Evolutionary conservation across 2,113 vertebrate species (phyloP).

Genomic region (Fregetta grallaria): DNA sequence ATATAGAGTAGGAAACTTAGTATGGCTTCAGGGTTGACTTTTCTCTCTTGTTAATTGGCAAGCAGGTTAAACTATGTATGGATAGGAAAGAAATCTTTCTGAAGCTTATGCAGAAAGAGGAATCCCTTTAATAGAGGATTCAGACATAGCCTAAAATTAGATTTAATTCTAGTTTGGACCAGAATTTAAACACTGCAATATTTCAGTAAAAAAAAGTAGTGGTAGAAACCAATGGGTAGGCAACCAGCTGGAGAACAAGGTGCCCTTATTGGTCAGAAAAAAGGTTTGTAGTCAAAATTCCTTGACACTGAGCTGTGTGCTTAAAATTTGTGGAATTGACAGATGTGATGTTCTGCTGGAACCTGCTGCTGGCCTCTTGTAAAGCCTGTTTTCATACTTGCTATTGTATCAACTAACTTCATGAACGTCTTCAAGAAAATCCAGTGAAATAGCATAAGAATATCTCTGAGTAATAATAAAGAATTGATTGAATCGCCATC

Average conservation of each 20-base stretch:
- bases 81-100: not conserved
- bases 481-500: not conserved
- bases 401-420: not conserved
- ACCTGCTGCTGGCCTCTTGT: not conserved
- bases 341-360: not conserved
- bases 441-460: not conserved
- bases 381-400: not conserved
- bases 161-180: not conserved
- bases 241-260: not conserved
- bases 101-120: not conserved
- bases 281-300: not conserved
- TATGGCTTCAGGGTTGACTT: not conserved
- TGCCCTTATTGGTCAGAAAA: not conserved
- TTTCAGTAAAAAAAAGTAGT: not conserved
- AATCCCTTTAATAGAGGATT: not conserved
- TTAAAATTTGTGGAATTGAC: not conserved
- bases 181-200: not conserved
- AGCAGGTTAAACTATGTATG: not conserved
- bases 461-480: not conserved
- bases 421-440: not conserved
- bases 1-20: not conserved
- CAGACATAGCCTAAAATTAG: not conserved
- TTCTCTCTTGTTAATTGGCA: not conserved
- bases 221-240: not conserved
- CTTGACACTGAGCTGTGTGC: not conserved